Percentiles rank a stretch among this genome's conserved stretches.
phyloP scores from a whole-genome alignment of 2,888 invertebrate species.

The Cheilosia impressa region DNA sequence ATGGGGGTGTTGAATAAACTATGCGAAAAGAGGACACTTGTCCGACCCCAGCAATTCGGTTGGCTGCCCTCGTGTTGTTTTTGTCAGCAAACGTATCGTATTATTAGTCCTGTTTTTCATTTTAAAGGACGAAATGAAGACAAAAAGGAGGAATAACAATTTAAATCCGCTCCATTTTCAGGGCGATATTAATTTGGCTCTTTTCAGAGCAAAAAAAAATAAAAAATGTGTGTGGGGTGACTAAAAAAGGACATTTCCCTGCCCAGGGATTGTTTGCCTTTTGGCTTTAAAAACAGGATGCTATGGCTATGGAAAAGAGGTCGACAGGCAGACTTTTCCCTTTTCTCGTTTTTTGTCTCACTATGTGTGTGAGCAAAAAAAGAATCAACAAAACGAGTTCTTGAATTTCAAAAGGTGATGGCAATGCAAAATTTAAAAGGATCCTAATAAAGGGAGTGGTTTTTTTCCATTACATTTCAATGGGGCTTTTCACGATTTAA shows the following conservation, averaged over 20 bases:
- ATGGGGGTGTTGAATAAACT: slow-evolving; percentile 55
- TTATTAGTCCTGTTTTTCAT: slow-evolving; percentile 39
- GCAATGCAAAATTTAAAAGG: slow-evolving; percentile 57
- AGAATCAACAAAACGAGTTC: slow-evolving; percentile 24
- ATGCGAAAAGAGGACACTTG: slow-evolving; percentile 31
- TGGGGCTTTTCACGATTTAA: not conserved
- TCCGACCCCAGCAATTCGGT: slow-evolving; percentile 34
- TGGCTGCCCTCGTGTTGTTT: not conserved
- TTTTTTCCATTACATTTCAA: not conserved
- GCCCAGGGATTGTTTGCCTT: slow-evolving; percentile 54
- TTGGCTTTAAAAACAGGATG: slow-evolving; percentile 50
- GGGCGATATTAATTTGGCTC: slow-evolving; percentile 62
- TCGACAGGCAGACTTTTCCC: slow-evolving; percentile 18
- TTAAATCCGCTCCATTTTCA: slow-evolving; percentile 58
- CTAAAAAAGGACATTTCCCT: slow-evolving; percentile 56
- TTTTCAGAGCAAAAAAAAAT: slow-evolving; percentile 14
- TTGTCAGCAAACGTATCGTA: slow-evolving; percentile 25
- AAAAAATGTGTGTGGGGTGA: slow-evolving; percentile 17
- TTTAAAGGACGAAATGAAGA: slow-evolving; percentile 7
- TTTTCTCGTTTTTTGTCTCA: not conserved
- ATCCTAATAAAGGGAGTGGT: slow-evolving; percentile 48
- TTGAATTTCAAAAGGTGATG: slow-evolving; percentile 56
- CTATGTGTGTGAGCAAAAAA: not conserved
- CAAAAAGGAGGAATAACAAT: slow-evolving; percentile 51
- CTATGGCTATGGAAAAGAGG: slow-evolving; percentile 49